Conservation (phyloP, 2,888 invertebrate genomes). For the Phaedon cochleariae region DNA sequence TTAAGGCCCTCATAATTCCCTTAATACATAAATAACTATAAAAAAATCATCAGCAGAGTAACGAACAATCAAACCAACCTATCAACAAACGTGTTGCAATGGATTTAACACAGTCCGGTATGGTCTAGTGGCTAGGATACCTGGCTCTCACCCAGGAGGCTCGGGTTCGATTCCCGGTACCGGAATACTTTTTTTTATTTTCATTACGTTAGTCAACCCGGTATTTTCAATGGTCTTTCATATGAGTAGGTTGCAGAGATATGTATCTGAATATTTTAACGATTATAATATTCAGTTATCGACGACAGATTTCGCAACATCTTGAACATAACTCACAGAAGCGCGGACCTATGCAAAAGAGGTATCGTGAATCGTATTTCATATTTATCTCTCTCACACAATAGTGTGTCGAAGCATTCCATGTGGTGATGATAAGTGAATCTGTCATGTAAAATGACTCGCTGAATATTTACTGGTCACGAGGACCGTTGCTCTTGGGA, state of each 20-base stretch:
- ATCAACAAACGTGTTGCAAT: too few relatives aligned
- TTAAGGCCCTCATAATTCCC: too few relatives aligned
- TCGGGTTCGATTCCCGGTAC: slow-evolving; percentile 79
- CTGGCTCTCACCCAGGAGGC: slow-evolving; percentile 79
- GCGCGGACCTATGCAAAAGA: background rate
- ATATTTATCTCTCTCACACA: slow-evolving; percentile 3
- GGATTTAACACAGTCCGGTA: slow-evolving; percentile 45
- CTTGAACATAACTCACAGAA: background rate
- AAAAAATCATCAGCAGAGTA: too few relatives aligned
- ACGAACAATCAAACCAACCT: too few relatives aligned
- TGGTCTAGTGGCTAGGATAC: slow-evolving; percentile 75
- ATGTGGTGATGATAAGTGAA: slow-evolving; percentile 15
- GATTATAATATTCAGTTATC: too few relatives aligned
- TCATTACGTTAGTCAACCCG: background rate
- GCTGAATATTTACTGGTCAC: slow-evolving; percentile 15
- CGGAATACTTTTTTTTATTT: slow-evolving; percentile 63
- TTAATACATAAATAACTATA: too few relatives aligned
- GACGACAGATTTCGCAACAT: background rate
- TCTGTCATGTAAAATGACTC: slow-evolving; percentile 16
- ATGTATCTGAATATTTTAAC: too few relatives aligned
- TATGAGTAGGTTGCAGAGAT: too few relatives aligned
- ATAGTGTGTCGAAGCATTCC: background rate
- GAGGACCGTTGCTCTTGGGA: slow-evolving; percentile 2
- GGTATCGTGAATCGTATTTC: background rate
- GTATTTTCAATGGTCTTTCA: too few relatives aligned